Conservation (phyloP, 2,113 vertebrate genomes). For the Arenaria interpres region DNA sequence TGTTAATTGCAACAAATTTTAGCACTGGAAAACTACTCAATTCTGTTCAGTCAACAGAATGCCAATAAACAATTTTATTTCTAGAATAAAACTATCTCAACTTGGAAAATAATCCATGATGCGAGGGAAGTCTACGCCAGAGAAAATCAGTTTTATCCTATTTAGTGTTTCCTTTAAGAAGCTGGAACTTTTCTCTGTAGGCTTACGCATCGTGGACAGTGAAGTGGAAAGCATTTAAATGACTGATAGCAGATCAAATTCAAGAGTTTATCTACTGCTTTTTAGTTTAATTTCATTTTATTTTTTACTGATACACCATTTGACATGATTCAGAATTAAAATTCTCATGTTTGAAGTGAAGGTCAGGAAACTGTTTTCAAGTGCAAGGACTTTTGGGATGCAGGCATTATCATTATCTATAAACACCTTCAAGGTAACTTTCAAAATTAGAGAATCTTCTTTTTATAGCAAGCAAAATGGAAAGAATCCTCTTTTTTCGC, state of each 20-base stretch:
- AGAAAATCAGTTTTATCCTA: background rate
- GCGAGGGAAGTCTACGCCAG: background rate
- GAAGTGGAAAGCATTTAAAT: background rate
- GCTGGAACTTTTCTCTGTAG: background rate
- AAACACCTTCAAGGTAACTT: background rate
- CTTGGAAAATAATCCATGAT: background rate
- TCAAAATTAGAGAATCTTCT: background rate
- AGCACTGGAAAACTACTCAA: background rate
- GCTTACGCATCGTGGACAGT: rapidly evolving
- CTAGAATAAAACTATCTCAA: background rate
- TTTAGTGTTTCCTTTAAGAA: background rate
- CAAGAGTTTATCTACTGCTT: background rate
- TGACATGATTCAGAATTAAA: background rate
- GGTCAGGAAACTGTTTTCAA: background rate
- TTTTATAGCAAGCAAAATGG: background rate
- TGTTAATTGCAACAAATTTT: background rate
- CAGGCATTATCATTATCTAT: background rate
- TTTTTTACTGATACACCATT: background rate
- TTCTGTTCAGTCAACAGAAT: background rate
- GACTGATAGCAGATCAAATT: background rate
- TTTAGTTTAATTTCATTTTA: background rate
- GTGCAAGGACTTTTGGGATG: background rate
- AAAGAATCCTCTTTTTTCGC: background rate
- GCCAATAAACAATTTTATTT: background rate
- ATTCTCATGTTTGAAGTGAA: background rate